phyloP scores from a whole-genome alignment of 2,113 vertebrate genomes.

The Seriola dumerili region DNA sequence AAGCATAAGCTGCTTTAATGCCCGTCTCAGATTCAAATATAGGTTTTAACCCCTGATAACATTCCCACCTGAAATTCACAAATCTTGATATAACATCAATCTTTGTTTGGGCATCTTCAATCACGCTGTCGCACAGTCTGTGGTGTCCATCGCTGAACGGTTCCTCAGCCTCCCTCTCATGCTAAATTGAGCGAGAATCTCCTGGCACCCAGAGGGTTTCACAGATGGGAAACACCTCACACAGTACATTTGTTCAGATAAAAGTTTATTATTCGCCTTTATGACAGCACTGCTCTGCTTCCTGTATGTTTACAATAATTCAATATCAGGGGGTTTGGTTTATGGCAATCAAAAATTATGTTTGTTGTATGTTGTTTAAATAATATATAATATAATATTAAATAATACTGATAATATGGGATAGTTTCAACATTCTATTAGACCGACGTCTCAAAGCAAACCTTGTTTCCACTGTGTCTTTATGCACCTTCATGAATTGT shows the following conservation, averaged over 20 bases:
- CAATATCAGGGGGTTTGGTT: not conserved
- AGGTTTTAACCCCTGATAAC: slow-evolving; percentile 44
- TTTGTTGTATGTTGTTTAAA: not conserved
- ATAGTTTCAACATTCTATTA: too few species aligned
- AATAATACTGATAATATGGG: too few species aligned
- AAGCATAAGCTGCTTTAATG: slow-evolving; percentile 54
- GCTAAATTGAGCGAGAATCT: slow-evolving; percentile 31
- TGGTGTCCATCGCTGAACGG: not conserved
- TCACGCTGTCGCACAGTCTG: slow-evolving; percentile 4
- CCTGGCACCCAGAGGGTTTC: slow-evolving; percentile 9
- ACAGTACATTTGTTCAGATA: slow-evolving; percentile 18
- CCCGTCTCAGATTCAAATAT: slow-evolving; percentile 53
- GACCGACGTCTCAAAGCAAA: not conserved
- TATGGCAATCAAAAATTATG: not conserved
- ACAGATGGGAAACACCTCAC: slow-evolving; percentile 24
- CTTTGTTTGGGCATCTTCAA: slow-evolving; percentile 30
- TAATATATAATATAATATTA: too few species aligned
- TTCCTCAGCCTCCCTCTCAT: not conserved
- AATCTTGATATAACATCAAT: slow-evolving; percentile 25
- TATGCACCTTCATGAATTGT: too few species aligned
- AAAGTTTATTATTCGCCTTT: slow-evolving; percentile 24
- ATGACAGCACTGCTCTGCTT: not conserved
- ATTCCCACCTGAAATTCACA: slow-evolving; percentile 24
- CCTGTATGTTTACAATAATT: not conserved
- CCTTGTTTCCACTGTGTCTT: too few species aligned